Percentiles rank a stretch among this genome's conserved stretches.
Evolutionary conservation across 1,140 invertebrate species (phyloP).

Genomic region (Argopecten irradians): DNA sequence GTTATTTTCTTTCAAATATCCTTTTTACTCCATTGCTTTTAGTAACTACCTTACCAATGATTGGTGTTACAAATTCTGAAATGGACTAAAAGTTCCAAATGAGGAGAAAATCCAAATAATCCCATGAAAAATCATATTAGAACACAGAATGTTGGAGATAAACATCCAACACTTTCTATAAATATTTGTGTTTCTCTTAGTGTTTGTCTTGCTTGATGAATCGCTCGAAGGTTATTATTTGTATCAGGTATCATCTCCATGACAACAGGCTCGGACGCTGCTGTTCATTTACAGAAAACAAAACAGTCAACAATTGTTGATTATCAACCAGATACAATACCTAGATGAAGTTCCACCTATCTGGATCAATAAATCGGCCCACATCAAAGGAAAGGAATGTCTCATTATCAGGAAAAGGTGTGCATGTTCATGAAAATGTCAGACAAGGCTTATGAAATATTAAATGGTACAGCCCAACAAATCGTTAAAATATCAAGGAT

Average conservation of each 20-base stretch:
- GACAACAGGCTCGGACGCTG: not conserved
- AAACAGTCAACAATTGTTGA: not conserved
- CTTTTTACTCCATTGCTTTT: no score
- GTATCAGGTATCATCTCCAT: not conserved
- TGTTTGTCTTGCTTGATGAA: not conserved
- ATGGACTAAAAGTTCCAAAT: no score
- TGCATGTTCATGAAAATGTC: not conserved
- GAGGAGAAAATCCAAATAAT: not conserved
- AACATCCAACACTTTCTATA: not conserved
- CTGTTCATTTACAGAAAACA: not conserved
- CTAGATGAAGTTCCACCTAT: not conserved
- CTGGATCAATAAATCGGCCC: not conserved
- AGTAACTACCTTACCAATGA: no score
- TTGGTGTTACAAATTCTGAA: not conserved
- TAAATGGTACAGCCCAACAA: not conserved
- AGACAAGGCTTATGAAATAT: not conserved
- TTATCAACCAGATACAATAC: not conserved
- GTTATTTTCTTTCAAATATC: no score
- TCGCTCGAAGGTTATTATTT: not conserved
- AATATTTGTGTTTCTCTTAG: no score
- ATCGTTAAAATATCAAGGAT: conserved; percentile 8
- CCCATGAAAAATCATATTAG: not conserved
- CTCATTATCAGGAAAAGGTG: not conserved
- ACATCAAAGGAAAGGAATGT: not conserved
- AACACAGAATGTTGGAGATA: not conserved